Evolutionary conservation across 2,113 vertebrate species (phyloP).

Genomic region (Vulpes ferrilata): DNA sequence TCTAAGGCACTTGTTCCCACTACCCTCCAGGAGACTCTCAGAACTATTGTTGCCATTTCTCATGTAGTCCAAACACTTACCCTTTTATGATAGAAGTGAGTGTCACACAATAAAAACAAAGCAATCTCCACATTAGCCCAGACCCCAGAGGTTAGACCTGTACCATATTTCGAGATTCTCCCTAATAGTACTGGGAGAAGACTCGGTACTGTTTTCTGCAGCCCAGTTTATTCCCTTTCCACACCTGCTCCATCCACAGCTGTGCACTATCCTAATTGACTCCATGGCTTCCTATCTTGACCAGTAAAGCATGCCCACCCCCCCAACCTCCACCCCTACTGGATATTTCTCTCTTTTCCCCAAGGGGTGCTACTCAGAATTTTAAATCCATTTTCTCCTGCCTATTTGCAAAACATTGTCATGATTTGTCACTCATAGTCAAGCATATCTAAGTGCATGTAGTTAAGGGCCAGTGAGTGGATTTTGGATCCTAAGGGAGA

Average conservation of each 20-base stretch:
- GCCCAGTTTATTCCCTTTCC: not conserved
- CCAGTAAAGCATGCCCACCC: not conserved
- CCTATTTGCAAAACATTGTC: not conserved
- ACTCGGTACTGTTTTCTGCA: not conserved
- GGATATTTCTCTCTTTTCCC: not conserved
- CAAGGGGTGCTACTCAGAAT: not conserved
- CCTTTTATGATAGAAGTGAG: not conserved
- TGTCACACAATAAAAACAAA: not conserved
- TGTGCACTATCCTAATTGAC: not conserved
- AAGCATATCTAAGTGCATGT: not conserved
- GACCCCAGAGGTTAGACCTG: not conserved
- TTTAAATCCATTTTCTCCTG: not conserved
- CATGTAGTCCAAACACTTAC: not conserved
- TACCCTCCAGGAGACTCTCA: not conserved
- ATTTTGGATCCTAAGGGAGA: not conserved
- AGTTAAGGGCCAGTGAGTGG: not conserved
- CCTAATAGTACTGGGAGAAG: accelerated
- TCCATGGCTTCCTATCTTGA: not conserved
- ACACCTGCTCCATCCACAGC: not conserved
- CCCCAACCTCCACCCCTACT: not conserved
- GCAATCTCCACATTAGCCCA: not conserved
- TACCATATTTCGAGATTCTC: not conserved
- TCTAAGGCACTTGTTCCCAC: not conserved
- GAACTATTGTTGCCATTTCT: not conserved
- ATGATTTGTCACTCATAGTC: not conserved